These are phyloP conservation scores for Lepidocyrtinus sp. DNA, from an alignment of 2,888 invertebrate species.

Conservation along the genomic window DNA sequence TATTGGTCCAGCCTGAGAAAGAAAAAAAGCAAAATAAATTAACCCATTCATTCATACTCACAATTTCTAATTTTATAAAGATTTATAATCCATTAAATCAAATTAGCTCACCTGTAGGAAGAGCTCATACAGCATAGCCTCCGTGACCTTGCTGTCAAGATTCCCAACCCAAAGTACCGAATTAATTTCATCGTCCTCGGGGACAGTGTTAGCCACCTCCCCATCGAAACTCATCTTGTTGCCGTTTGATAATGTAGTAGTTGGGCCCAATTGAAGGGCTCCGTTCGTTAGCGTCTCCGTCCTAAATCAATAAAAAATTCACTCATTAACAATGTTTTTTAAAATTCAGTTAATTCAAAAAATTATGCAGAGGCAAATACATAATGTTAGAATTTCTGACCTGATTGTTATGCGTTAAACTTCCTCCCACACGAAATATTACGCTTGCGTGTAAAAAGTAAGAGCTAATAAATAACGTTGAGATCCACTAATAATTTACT, in stretches of 20 bases:
- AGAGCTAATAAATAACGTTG: background rate
- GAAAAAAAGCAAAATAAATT: too few species aligned
- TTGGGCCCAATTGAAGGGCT: slow-evolving; percentile 57
- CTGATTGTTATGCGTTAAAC: background rate
- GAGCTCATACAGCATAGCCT: slow-evolving; percentile 69
- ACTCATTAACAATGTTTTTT: background rate
- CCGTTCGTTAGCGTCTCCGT: slow-evolving; percentile 59
- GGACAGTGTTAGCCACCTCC: slow-evolving; percentile 50
- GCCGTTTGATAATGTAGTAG: slow-evolving; percentile 49
- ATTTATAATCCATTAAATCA: slow-evolving; percentile 1
- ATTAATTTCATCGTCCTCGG: slow-evolving; percentile 67
- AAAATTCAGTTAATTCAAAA: too few species aligned
- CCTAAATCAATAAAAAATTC: slow-evolving; percentile 20
- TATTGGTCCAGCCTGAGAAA: slow-evolving; percentile 69
- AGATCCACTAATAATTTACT: slow-evolving; percentile 7
- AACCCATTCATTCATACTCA: too few species aligned
- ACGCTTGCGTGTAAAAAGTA: background rate
- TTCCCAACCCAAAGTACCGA: slow-evolving; percentile 69
- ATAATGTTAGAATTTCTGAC: too few species aligned
- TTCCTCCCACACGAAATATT: background rate
- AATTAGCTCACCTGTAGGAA: slow-evolving; percentile 68
- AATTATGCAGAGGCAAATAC: too few species aligned
- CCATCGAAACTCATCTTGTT: slow-evolving; percentile 66
- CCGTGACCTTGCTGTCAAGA: slow-evolving; percentile 69
- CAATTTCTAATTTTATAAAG: too few species aligned